phyloP scores from a whole-genome alignment of 2,113 vertebrate genomes.

The Halichoerus grypus region DNA sequence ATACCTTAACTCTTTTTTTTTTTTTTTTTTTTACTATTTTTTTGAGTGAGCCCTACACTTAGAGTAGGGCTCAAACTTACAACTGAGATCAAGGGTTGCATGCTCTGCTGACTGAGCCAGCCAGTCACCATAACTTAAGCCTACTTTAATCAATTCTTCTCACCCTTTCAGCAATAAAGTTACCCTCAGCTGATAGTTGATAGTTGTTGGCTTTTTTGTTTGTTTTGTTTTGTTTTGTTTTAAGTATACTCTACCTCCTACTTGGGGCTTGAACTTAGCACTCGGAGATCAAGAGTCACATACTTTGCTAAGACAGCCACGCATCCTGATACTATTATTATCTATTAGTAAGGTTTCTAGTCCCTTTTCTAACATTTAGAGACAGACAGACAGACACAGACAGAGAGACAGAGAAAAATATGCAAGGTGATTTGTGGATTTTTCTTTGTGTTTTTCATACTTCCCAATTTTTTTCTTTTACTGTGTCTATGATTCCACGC shows the following conservation, averaged over 20 bases:
- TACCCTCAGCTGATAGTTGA: background rate
- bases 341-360: background rate
- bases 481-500: background rate
- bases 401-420: background rate
- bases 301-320: background rate
- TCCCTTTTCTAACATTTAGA: background rate
- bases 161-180: background rate
- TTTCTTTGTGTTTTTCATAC: conserved; percentile 22
- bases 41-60: background rate
- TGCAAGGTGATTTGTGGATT: background rate
- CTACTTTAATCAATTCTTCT: background rate
- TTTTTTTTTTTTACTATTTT: background rate
- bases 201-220: too few species aligned
- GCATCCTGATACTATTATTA: background rate
- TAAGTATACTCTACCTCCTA: background rate
- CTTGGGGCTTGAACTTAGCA: background rate
- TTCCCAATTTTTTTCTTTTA: background rate
- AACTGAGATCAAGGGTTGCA: background rate
- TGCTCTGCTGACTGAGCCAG: background rate
- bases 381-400: background rate
- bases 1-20: background rate
- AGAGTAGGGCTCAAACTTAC: background rate
- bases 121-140: background rate
- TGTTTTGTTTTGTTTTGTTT: background rate
- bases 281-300: background rate